Conservation (phyloP, 2,888 invertebrate species). For the Rosalia funebris region DNA sequence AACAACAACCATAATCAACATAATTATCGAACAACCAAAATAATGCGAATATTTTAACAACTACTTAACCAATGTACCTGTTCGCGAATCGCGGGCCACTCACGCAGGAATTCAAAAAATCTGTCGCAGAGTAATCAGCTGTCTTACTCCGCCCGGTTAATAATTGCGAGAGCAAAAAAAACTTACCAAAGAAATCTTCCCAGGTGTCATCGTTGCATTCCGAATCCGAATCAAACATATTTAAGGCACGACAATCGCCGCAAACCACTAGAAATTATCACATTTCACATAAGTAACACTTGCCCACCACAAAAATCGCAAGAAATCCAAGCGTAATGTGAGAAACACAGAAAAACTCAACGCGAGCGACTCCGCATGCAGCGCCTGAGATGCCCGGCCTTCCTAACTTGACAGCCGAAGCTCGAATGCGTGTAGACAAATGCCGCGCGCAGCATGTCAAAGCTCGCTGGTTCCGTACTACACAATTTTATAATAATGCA, state of each 20-base stretch:
- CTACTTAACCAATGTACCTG: too few relatives aligned
- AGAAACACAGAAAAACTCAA: slow-evolving; percentile 12
- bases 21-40: too few relatives aligned
- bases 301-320: slow-evolving; percentile 9
- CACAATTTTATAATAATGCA: too few relatives aligned
- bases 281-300: slow-evolving; percentile 42
- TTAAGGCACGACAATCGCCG: slow-evolving; percentile 38
- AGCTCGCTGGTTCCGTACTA: too few relatives aligned
- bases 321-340: not conserved
- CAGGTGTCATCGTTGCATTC: slow-evolving; percentile 59
- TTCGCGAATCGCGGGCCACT: too few relatives aligned
- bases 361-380: not conserved
- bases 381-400: not conserved
- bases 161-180: slow-evolving; percentile 1
- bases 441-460: slow-evolving; percentile 12
- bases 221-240: slow-evolving; percentile 59
- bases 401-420: slow-evolving; percentile 13
- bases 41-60: too few relatives aligned
- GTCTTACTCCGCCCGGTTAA: not conserved
- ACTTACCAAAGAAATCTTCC: slow-evolving; percentile 62
- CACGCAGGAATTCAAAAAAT: not conserved
- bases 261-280: slow-evolving; percentile 39
- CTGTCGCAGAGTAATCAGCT: slow-evolving; percentile 1
- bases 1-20: too few relatives aligned
- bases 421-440: slow-evolving; percentile 14